A percentile compares a stretch with the other conserved stretches of the same genome.
These are phyloP conservation scores for Brachionus manjavacas DNA, from an alignment of 1,140 invertebrate species.

Conservation along the genomic window DNA sequence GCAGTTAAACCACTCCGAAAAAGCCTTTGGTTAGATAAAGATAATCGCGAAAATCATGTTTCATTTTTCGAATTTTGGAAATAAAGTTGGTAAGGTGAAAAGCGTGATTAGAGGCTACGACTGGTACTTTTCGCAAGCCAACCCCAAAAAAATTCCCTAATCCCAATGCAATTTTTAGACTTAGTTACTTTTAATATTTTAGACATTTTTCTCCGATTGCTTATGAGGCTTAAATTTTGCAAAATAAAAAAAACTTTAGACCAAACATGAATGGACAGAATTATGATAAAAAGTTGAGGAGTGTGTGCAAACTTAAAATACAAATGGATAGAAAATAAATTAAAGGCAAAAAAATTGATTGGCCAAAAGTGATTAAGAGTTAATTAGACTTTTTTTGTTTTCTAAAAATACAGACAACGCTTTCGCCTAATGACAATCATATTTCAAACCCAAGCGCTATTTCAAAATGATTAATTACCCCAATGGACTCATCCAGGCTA, in stretches of 20 bases:
- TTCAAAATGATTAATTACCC: slow-evolving; percentile 4
- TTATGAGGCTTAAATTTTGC: neutral
- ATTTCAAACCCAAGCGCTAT: neutral
- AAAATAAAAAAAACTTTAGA: neutral
- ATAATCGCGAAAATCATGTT: too few species aligned
- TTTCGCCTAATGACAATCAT: neutral
- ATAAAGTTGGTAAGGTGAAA: too few species aligned
- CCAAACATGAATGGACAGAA: neutral
- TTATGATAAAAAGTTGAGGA: neutral
- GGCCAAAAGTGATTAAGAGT: neutral
- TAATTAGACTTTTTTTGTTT: neutral
- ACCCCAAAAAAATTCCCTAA: too few species aligned
- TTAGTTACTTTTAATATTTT: too few species aligned
- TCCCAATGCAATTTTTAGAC: too few species aligned
- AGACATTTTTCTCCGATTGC: neutral
- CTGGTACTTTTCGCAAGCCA: too few species aligned
- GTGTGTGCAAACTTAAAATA: neutral
- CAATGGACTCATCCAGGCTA: slow-evolving; percentile 2
- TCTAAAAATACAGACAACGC: neutral
- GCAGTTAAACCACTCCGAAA: too few species aligned
- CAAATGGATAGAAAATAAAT: neutral
- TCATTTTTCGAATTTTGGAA: too few species aligned
- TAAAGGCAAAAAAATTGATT: neutral
- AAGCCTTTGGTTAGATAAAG: too few species aligned
- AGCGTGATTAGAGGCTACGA: too few species aligned